These are phyloP conservation scores for Meteorus colon DNA, from an alignment of 2,888 invertebrate genomes.

Conservation along the genomic window DNA sequence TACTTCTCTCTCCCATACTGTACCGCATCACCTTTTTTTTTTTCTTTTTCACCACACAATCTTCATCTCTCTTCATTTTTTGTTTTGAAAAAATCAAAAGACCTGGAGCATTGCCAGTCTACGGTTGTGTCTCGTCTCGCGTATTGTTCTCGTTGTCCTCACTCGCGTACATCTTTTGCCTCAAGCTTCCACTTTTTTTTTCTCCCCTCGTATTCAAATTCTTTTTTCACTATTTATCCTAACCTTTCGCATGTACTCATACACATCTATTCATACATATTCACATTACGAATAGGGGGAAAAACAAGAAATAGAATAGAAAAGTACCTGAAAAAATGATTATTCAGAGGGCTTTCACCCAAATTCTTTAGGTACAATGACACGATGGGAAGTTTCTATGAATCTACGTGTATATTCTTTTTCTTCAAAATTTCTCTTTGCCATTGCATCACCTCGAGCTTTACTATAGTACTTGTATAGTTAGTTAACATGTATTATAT, in stretches of 20 bases:
- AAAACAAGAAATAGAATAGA: too few species aligned
- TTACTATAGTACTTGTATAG: background rate
- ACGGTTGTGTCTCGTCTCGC: constrained; percentile 43
- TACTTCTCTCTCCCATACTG: background rate
- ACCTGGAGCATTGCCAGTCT: constrained; percentile 52
- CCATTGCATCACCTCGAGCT: constrained; percentile 29
- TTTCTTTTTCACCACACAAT: constrained; percentile 38
- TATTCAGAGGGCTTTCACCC: constrained; percentile 13
- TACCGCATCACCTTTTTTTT: constrained; percentile 16
- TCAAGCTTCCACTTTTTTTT: constrained; percentile 32
- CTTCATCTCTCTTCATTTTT: constrained; percentile 31
- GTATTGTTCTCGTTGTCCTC: constrained; percentile 52
- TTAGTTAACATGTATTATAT: background rate
- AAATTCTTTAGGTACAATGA: constrained; percentile 22
- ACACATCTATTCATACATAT: background rate
- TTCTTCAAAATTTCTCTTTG: constrained; percentile 27
- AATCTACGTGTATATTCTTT: constrained; percentile 19
- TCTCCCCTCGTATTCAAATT: constrained; percentile 31
- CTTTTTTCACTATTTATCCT: constrained; percentile 18
- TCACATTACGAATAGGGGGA: background rate
- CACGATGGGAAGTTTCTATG: constrained; percentile 17
- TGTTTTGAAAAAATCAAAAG: constrained; percentile 51
- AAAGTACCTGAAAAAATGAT: constrained; percentile 25
- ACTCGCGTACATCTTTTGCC: constrained; percentile 41
- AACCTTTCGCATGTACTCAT: background rate